phyloP scores from a whole-genome alignment of 2,888 invertebrate genomes.

The Crossocerus cetratus region DNA sequence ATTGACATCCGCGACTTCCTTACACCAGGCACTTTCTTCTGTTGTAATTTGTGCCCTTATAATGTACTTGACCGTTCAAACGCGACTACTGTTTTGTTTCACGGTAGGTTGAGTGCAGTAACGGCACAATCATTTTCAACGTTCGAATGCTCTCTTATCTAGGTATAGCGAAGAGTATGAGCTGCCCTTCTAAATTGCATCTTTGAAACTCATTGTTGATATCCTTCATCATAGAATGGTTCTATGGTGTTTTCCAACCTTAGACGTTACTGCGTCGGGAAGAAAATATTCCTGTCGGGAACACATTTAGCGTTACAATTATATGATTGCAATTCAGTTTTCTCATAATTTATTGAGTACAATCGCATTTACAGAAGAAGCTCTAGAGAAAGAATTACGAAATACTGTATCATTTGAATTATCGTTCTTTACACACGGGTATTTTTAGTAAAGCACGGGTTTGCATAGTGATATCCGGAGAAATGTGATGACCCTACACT shows the following conservation, averaged over 20 bases:
- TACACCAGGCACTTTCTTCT: slow-evolving; percentile 40
- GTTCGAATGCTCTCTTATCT: slow-evolving; percentile 57
- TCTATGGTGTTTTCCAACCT: slow-evolving; percentile 40
- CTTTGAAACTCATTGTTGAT: slow-evolving; percentile 49
- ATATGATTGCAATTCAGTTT: slow-evolving; percentile 49
- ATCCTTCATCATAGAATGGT: slow-evolving; percentile 43
- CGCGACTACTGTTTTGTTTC: slow-evolving; percentile 11
- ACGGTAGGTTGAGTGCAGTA: slow-evolving; percentile 25
- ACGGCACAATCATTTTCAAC: slow-evolving; percentile 42
- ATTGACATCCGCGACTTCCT: slow-evolving; percentile 45
- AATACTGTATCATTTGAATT: slow-evolving; percentile 12
- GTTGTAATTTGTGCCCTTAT: slow-evolving; percentile 46
- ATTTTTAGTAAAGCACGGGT: slow-evolving; percentile 1
- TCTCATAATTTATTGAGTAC: slow-evolving; percentile 58
- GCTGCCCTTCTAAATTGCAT: slow-evolving; percentile 47
- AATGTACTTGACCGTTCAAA: slow-evolving; percentile 39
- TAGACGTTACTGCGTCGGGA: slow-evolving; percentile 39
- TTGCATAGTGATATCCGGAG: too few relatives aligned
- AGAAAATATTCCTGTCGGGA: slow-evolving; percentile 43
- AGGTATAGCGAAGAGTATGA: slow-evolving; percentile 54
- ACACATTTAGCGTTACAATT: slow-evolving; percentile 49
- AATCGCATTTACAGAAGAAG: slow-evolving; percentile 57
- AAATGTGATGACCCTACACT: too few relatives aligned
- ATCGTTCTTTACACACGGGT: slow-evolving; percentile 10
- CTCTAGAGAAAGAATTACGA: slow-evolving; percentile 34